Evolutionary conservation across 2,888 invertebrate species (phyloP).

Genomic region (Pelosia muscerda): DNA sequence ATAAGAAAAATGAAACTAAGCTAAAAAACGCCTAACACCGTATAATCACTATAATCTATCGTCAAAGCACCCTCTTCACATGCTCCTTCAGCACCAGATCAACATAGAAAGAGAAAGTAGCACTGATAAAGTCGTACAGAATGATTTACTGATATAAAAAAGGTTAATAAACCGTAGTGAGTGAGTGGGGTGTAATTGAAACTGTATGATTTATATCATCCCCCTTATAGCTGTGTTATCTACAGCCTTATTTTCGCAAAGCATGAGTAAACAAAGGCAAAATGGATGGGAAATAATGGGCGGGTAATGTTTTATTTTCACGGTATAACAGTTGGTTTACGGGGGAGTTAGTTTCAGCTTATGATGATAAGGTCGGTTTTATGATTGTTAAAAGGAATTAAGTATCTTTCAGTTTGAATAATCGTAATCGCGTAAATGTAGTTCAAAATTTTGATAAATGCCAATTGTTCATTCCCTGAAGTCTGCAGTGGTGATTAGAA

Average conservation of each 20-base stretch:
- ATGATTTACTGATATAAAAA: constrained; percentile 50
- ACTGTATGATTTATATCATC: constrained; percentile 72
- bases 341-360: constrained; percentile 27
- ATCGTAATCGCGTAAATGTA: not conserved
- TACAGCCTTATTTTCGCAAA: constrained; percentile 45
- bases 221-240: constrained; percentile 50
- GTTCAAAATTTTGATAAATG: not conserved
- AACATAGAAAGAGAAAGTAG: constrained; percentile 37
- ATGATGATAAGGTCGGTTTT: constrained; percentile 33
- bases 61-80: constrained; percentile 20
- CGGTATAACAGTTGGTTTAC: constrained; percentile 26
- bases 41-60: constrained; percentile 12
- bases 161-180: constrained; percentile 33
- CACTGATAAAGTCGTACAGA: constrained; percentile 45
- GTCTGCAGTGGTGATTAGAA: not conserved
- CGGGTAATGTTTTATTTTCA: constrained; percentile 31
- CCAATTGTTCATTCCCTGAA: not conserved
- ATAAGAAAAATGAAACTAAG: not conserved
- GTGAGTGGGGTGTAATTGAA: constrained; percentile 76
- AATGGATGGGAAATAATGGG: constrained; percentile 40
- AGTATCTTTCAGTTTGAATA: not conserved
- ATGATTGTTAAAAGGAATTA: constrained; percentile 7
- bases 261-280: constrained; percentile 45
- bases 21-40: not conserved
- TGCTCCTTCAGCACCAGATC: constrained; percentile 27